Evolutionary conservation across 2,113 vertebrate species (phyloP).

Genomic region (Dasyornis broadbenti): DNA sequence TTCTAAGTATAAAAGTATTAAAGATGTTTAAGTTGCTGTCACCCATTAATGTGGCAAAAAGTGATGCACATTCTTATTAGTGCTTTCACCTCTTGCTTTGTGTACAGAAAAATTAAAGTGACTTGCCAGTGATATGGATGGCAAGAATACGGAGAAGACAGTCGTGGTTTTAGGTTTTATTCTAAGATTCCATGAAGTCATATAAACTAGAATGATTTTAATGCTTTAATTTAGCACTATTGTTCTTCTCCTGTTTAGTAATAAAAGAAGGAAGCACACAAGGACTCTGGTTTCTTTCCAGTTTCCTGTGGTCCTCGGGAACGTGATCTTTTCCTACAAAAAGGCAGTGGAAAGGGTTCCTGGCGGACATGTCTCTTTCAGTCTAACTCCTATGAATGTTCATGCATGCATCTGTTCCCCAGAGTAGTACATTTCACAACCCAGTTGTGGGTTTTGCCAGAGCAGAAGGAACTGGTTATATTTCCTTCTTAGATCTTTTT

Average conservation of each 20-base stretch:
- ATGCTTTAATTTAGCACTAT: neutral
- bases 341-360: neutral
- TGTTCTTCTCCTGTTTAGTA: neutral
- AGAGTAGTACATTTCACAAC: neutral
- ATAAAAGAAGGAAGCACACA: neutral
- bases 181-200: neutral
- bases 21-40: neutral
- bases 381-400: neutral
- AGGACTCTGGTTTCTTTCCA: neutral
- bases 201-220: neutral
- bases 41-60: neutral
- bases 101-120: neutral
- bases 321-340: neutral
- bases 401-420: neutral
- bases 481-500: neutral
- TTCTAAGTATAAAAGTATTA: neutral
- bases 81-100: neutral
- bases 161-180: neutral
- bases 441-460: neutral
- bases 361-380: neutral
- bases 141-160: neutral
- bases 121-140: neutral
- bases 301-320: neutral
- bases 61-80: neutral
- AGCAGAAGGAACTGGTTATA: neutral